Evolutionary conservation across 2,797 vertebrate genomes (phyloP), one percentile per base, ranked within the genome.

Genomic region (Diglossa cyanea): DNA sequence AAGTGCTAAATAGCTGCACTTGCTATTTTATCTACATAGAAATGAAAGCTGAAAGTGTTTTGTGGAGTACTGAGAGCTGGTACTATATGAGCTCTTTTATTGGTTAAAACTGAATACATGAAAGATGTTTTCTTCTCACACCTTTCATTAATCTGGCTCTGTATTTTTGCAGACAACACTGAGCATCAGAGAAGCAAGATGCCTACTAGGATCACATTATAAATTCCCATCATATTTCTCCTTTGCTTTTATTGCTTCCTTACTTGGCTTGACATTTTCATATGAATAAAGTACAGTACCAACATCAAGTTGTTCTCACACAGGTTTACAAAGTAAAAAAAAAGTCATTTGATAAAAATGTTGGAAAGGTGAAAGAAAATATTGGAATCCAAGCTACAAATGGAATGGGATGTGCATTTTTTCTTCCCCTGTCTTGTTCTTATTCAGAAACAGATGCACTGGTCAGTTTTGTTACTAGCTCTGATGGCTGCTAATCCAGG

Each of bases 211-310:
- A 95, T 94, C 75, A 31, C 82, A 66, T 90, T 96, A 95, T 83
- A 92, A 95, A 96, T 97, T 96, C 70, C 93, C 25, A 86, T 79
- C 26, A 2, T 91, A 93, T 96, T 96, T 96, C 83, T 95, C 89
- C 48, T 81, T 86, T 84, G 28, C 23, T 93, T 97, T 92, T 94
- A 96, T 94, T 94, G 84, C 72, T 91, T 97, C 85, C 81, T 89
- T 94, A 90, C 31, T 14, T 95, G 50, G 45, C 58, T 94, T 96
- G 94, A 96, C 84, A 89, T 96, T 96, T 98, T 97, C 86, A 91
- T 95, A 77, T 62, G 72, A 95, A 88, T 96, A 91, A 96, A 97
- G 96, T 92, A 93, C 70, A 74, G 53, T 70, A 61, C 30, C 58
- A 80, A 26, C 57, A 91, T 87, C 54, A 66, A 90, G 65, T 93